A percentile compares a stretch with the other conserved stretches of the same genome.
These are phyloP conservation scores for Enteromius argenteus DNA, from an alignment of 2,797 vertebrate species.

Conservation along the genomic window DNA sequence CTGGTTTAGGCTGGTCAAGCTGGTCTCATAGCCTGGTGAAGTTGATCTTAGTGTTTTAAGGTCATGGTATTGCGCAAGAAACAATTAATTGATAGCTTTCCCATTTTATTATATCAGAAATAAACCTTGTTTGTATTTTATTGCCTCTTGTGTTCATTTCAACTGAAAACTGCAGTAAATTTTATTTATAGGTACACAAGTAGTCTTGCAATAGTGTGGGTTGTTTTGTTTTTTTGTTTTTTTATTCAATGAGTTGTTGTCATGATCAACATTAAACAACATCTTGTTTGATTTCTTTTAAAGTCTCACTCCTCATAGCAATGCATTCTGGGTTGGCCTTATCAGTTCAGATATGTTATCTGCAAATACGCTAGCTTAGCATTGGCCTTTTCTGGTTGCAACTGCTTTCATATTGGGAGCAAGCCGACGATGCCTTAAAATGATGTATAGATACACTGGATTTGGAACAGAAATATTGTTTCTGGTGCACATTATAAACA, in stretches of 20 bases:
- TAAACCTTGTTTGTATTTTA: neutral
- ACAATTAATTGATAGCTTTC: neutral
- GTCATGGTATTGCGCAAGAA: neutral
- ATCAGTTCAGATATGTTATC: neutral
- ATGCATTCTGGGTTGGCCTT: neutral
- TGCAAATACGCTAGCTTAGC: neutral
- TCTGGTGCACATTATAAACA: constrained; percentile 4
- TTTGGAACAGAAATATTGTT: neutral
- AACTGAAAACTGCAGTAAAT: neutral
- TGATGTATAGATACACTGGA: neutral
- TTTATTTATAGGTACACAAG: neutral
- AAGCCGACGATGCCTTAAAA: neutral
- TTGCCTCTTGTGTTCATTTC: neutral
- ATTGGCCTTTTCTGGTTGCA: neutral
- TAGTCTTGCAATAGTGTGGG: neutral
- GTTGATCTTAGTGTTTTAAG: neutral
- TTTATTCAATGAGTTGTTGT: neutral
- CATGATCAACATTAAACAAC: neutral
- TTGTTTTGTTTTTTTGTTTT: too few species aligned
- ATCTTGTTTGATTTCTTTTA: neutral
- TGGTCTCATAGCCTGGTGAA: too few species aligned
- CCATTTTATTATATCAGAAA: neutral
- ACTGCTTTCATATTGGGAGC: neutral
- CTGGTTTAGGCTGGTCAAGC: neutral
- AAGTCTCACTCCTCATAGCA: neutral